Conservation (phyloP, 2,888 invertebrate species). For the Aphodius granarius region DNA sequence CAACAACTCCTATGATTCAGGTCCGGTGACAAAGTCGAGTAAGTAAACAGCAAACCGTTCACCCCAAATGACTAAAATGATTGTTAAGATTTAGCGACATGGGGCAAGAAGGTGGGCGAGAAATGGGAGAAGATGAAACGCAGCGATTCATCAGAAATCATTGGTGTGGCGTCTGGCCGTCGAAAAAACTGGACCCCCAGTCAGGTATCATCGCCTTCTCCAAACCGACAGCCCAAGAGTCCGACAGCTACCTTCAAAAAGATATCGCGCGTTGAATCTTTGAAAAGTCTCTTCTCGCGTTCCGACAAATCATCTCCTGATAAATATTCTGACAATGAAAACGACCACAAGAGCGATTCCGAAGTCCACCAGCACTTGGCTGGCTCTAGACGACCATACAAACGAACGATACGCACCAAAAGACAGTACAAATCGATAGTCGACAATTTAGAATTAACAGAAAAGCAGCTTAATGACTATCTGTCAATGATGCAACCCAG, state of each 20-base stretch:
- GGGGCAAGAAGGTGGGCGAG: conserved; percentile 62
- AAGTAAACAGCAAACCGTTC: conserved; percentile 24
- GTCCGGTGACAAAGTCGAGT: conserved; percentile 34
- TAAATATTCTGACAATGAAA: conserved; percentile 35
- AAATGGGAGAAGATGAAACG: conserved; percentile 64
- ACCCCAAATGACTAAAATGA: conserved; percentile 4
- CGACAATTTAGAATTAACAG: conserved; percentile 46
- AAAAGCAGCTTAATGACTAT: conserved; percentile 49
- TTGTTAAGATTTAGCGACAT: conserved; percentile 59
- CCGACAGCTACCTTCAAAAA: conserved; percentile 36
- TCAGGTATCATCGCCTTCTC: conserved; percentile 1
- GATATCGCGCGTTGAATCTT: conserved; percentile 59
- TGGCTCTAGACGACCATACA: conserved; percentile 32
- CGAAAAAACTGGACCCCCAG: conserved; percentile 55
- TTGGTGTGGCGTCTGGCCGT: conserved; percentile 51
- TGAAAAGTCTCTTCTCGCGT: conserved; percentile 56
- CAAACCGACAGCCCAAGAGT: not conserved
- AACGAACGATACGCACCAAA: conserved; percentile 33
- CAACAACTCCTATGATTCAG: conserved; percentile 22
- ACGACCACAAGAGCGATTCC: conserved; percentile 36
- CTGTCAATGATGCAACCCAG: conserved; percentile 47
- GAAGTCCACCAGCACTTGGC: conserved; percentile 28
- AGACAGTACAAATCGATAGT: conserved; percentile 40
- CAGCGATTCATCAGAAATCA: conserved; percentile 60
- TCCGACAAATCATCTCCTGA: conserved; percentile 43